A percentile compares a stretch with the other conserved stretches of the same genome.
These are phyloP conservation scores for Tenebrosternarchus preto DNA, from an alignment of 2,113 vertebrate species.

Conservation along the genomic window DNA sequence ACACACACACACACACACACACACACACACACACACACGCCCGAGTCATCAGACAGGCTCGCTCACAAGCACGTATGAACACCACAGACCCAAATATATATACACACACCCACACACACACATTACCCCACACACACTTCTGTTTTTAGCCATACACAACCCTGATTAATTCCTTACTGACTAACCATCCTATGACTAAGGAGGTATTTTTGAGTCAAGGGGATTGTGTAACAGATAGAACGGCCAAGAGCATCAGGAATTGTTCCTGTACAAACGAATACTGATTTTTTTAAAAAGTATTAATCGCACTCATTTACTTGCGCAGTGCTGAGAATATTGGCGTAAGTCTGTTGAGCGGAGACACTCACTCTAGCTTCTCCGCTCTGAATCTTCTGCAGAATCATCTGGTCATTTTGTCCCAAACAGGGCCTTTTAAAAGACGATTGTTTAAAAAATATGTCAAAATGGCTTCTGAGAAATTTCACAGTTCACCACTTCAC, in stretches of 20 bases:
- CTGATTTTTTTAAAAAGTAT: conserved; percentile 13
- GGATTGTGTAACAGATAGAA: conserved; percentile 34
- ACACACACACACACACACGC: not conserved
- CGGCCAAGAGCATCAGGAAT: conserved; percentile 14
- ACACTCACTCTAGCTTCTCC: not conserved
- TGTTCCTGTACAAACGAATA: conserved; percentile 29
- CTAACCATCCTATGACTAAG: conserved; percentile 37
- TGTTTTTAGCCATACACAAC: conserved; percentile 21
- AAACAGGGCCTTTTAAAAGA: not conserved
- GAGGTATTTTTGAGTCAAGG: conserved; percentile 33
- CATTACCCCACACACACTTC: conserved; percentile 20
- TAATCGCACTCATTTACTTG: not conserved
- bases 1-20: conserved; percentile 5
- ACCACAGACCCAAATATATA: conserved; percentile 1
- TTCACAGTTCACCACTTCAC: too few species aligned
- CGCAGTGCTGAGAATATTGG: not conserved
- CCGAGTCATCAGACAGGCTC: too few species aligned
- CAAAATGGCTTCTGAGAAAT: not conserved
- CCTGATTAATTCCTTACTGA: conserved; percentile 34
- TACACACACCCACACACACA: not conserved
- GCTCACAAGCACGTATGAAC: not conserved
- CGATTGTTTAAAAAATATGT: not conserved
- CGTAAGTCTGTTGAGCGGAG: not conserved
- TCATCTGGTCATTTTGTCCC: not conserved
- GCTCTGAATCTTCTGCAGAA: not conserved